phyloP scores from a whole-genome alignment of 2,888 invertebrate genomes.

The Heliothis peltigera region DNA sequence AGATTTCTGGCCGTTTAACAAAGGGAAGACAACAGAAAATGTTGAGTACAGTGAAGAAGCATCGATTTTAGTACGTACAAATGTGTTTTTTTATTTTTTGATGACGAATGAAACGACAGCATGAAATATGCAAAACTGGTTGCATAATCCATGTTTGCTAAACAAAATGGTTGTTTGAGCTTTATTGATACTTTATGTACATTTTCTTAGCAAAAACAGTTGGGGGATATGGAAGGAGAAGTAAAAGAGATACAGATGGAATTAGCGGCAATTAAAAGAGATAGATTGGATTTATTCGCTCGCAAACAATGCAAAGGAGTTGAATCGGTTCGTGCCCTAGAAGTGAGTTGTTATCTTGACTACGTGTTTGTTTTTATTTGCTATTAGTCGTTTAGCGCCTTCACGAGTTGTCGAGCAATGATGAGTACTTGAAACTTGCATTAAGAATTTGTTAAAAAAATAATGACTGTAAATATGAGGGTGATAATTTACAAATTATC shows the following conservation, averaged over 20 bases:
- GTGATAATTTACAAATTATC: no score
- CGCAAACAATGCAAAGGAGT: conserved; percentile 42
- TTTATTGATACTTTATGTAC: background rate
- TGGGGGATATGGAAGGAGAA: conserved; percentile 84
- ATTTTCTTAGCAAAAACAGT: conserved; percentile 77
- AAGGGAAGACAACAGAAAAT: conserved; percentile 58
- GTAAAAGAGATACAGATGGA: conserved; percentile 84
- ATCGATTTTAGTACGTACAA: conserved; percentile 54
- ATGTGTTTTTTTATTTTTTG: background rate
- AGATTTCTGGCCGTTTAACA: conserved; percentile 77
- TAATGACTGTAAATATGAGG: no score
- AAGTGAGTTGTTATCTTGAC: no score
- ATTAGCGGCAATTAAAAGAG: conserved; percentile 76
- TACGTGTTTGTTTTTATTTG: no score
- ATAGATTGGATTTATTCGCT: conserved; percentile 68
- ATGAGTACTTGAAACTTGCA: background rate
- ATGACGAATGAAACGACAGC: background rate
- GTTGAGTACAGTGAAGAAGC: conserved; percentile 46
- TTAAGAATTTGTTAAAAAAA: background rate
- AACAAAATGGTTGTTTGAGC: background rate
- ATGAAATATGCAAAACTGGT: background rate
- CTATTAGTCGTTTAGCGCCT: background rate
- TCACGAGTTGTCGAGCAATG: background rate
- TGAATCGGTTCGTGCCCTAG: conserved; percentile 28
- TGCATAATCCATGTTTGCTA: background rate